Conservation (phyloP, 2,797 vertebrate genomes). For the Petrocephalus sullivani region DNA sequence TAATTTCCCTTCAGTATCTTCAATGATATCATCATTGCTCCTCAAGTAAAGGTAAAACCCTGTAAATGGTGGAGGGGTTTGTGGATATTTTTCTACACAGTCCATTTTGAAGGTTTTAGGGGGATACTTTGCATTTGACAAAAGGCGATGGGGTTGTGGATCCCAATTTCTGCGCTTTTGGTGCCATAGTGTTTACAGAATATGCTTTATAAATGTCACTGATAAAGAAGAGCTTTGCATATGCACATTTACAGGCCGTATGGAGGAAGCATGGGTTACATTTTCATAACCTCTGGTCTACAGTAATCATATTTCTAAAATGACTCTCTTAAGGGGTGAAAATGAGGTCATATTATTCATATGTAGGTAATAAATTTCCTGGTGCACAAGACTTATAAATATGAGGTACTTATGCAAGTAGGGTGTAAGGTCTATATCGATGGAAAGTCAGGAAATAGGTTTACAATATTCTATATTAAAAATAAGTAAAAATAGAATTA, state of each 20-base stretch:
- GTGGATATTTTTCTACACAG: background rate
- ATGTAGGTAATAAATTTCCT: background rate
- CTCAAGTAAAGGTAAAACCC: background rate
- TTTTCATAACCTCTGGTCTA: background rate
- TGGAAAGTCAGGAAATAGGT: conserved; percentile 6
- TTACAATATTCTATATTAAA: background rate
- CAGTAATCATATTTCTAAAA: background rate
- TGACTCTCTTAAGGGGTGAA: background rate
- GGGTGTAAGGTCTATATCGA: background rate
- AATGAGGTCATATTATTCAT: background rate
- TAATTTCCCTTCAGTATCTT: background rate
- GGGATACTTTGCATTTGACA: background rate
- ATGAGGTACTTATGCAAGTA: background rate
- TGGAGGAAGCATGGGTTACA: background rate
- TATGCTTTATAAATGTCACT: background rate
- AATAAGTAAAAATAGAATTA: background rate
- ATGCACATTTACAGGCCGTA: background rate
- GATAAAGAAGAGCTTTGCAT: background rate
- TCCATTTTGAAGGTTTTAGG: background rate
- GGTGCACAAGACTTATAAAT: background rate
- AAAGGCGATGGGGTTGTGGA: background rate
- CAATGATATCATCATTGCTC: background rate
- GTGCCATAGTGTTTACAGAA: background rate
- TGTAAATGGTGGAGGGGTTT: background rate
- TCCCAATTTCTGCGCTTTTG: background rate